Conservation (phyloP, 2,797 vertebrate genomes). For the Hipposideros larvatus region DNA sequence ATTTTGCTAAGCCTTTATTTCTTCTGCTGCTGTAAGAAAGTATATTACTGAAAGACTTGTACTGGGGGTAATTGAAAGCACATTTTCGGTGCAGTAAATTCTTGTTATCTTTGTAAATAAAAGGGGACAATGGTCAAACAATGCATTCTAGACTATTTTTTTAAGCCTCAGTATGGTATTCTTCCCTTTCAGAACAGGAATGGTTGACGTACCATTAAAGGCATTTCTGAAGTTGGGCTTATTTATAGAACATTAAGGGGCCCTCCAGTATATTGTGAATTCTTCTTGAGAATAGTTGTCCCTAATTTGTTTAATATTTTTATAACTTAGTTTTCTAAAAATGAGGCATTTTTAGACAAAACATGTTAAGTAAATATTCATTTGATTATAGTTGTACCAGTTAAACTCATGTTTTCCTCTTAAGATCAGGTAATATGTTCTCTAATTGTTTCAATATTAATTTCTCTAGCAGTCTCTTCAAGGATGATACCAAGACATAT, state of each 20-base stretch:
- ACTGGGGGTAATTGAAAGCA: neutral
- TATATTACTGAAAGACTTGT: neutral
- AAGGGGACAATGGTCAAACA: neutral
- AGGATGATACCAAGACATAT: neutral
- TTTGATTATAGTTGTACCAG: neutral
- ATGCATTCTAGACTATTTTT: neutral
- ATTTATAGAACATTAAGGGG: neutral
- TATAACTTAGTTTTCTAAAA: conserved; percentile 54
- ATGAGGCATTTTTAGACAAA: conserved; percentile 11
- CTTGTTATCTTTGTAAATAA: conserved; percentile 13
- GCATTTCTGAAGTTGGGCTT: conserved; percentile 1
- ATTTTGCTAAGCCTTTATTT: neutral
- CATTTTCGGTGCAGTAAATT: conserved; percentile 17
- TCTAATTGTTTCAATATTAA: conserved; percentile 11
- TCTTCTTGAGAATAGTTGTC: neutral
- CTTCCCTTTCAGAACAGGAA: conserved; percentile 31
- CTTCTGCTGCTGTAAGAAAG: neutral
- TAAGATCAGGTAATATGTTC: neutral
- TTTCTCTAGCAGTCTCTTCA: neutral
- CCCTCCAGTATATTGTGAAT: neutral
- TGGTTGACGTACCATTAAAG: neutral
- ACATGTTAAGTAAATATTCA: neutral
- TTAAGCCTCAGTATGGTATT: neutral
- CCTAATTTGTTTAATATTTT: conserved; percentile 13
- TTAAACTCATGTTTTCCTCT: neutral